Evolutionary conservation across 1,140 invertebrate genomes (phyloP), one percentile per base, ranked within the genome.

Genomic region (Eufriesea mexicana): DNA sequence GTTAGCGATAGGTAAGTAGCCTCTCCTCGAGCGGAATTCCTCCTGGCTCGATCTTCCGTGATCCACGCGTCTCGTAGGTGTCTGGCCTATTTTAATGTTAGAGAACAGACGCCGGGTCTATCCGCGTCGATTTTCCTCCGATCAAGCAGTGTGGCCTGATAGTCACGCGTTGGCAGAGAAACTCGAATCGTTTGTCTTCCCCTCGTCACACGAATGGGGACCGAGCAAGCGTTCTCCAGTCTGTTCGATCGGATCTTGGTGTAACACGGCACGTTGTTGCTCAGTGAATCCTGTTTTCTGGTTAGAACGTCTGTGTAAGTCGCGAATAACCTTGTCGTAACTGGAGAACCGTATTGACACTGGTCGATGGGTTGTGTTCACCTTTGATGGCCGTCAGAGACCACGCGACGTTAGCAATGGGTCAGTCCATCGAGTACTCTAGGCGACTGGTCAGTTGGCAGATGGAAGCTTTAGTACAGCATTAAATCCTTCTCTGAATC

Each of bases 1-100:
- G 59, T 80, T 74, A 80, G 67, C 55, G 54, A 72, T 79, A 47
- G 67, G 67, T 79, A 79, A 79, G 67, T 71, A 59, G 68, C 16
- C 35, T 51, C 42, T 42, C n/a, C 35, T 79, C 77, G 45, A 47
- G 35, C 51, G 67, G 79, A 74, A 25, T 49, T 74, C 70, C 55
- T 74, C 78, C 12, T 51, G 57, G 59, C 47, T 74, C 28, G 79
- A 80, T 73, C 45, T 80, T 51, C 45, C 55, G 54, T 61, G 8
- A 14, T 54, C 70, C 5, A 54, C 18, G 16, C 45, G 47, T 70
- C 35, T 35, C 35, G 61, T 51, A 49, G 28, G 67, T 70, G 45
- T 49, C 16, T 20, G 23, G 8, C n/a, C n/a, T n/a, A n/a, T n/a
- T n/a, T n/a, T n/a, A n/a, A n/a, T n/a, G n/a, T n/a, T n/a, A n/a